Conservation (phyloP, 2,113 vertebrate species). For the Furnarius figulus region DNA sequence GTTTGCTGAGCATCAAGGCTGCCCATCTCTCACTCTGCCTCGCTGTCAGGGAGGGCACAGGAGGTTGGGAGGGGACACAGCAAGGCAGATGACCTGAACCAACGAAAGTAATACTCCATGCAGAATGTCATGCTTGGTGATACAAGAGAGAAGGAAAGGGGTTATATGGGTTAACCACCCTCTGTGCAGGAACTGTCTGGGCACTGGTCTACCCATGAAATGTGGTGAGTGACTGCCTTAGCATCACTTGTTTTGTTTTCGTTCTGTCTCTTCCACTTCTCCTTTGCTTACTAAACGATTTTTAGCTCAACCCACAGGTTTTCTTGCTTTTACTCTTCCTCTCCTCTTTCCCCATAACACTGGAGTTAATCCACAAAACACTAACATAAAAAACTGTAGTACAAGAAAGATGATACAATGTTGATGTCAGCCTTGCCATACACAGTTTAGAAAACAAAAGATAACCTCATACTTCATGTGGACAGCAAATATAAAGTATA, state of each 20-base stretch:
- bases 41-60: neutral
- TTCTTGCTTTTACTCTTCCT: neutral
- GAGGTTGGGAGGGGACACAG: neutral
- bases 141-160: neutral
- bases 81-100: neutral
- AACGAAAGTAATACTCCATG: neutral
- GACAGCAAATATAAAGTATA: neutral
- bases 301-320: neutral
- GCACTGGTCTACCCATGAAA: neutral
- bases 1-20: neutral
- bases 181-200: neutral
- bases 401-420: neutral
- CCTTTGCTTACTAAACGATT: neutral
- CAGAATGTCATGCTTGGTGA: neutral
- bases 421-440: neutral
- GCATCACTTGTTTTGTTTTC: neutral
- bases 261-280: neutral
- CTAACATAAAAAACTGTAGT: neutral
- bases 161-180: neutral
- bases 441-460: neutral
- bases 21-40: neutral
- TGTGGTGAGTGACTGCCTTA: neutral
- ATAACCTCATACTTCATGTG: neutral
- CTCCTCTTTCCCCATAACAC: neutral
- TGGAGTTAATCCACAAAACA: neutral